Percentiles rank a stretch among this genome's conserved stretches.
phyloP scores from a whole-genome alignment of 2,113 vertebrate genomes.

The Lanius collurio region DNA sequence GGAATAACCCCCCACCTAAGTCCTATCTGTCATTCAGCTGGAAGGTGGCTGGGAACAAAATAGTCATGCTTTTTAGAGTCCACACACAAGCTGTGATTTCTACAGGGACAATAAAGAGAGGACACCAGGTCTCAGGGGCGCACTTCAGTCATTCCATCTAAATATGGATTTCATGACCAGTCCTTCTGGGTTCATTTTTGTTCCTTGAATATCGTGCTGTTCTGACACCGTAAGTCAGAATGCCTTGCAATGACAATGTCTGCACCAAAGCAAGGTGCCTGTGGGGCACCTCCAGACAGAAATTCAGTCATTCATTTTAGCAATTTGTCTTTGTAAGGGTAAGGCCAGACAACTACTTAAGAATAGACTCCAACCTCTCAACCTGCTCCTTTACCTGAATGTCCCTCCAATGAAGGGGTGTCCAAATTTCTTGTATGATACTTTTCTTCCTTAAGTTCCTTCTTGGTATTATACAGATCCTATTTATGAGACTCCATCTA shows the following conservation, averaged over 20 bases:
- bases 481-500: background rate
- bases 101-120: background rate
- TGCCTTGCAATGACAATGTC: background rate
- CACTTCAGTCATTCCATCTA: background rate
- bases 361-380: background rate
- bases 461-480: background rate
- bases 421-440: background rate
- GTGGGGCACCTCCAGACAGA: background rate
- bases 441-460: background rate
- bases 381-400: background rate
- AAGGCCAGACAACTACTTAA: background rate
- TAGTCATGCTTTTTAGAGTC: background rate
- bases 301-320: background rate
- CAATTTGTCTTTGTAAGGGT: background rate
- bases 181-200: background rate
- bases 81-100: background rate
- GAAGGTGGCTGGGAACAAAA: background rate
- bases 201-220: background rate
- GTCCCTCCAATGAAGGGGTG: background rate
- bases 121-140: background rate
- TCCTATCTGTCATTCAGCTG: background rate
- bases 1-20: background rate
- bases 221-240: background rate
- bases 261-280: background rate
- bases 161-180: background rate